Base-by-base conservation (phyloP, 2,113 vertebrate species). In the Heterotilapia buettikoferi region DNA sequence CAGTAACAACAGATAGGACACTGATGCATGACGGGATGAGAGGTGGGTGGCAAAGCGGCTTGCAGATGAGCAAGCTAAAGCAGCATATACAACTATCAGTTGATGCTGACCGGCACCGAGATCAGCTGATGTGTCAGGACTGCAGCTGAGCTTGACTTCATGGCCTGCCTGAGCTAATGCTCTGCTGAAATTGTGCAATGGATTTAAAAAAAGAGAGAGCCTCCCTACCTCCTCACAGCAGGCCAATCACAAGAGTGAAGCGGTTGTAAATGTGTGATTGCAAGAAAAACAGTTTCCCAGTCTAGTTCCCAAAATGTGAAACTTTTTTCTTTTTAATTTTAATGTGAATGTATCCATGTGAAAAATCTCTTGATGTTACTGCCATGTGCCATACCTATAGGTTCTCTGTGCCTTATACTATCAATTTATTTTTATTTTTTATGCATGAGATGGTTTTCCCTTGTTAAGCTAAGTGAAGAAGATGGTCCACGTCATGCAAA, bases 351-450 rank as follows among this genome's bases (percentile, higher is more conserved):
- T 66, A 73, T 29, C n/a, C 54, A 45, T 31, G 9, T 73, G 24
- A 80, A 76, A 38, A 54, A 86, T 83, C 88, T 91, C 59, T 82
- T 71, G 47, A 76, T 89, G 86, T 92, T 80, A 86, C 83, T 90
- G 85, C 84, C 89, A 89, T 84, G 79, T 84, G 61, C 66, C 92
- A 92, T 73, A 87, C 54, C 38, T 83, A 73, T 87, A 88, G 86
- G 86, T 91, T 93, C 93, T 93, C 90, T 91, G 92, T 94, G 94
- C 91, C 93, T 94, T 95, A 94, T 83, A 80, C 24, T 52, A 36
- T 82, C 57, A 38, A 47, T 90, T 81, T 21, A 59, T 38, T 87
- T 91, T 8, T 5, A 18, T 47, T 66, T 89, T 47, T 50, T 68
- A 83, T 84, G 86, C 86, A 90, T 88, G 89, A 84, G 9, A 81